Base-by-base conservation (phyloP, 1,140 invertebrate genomes). In the Potamilus streckersoni region DNA sequence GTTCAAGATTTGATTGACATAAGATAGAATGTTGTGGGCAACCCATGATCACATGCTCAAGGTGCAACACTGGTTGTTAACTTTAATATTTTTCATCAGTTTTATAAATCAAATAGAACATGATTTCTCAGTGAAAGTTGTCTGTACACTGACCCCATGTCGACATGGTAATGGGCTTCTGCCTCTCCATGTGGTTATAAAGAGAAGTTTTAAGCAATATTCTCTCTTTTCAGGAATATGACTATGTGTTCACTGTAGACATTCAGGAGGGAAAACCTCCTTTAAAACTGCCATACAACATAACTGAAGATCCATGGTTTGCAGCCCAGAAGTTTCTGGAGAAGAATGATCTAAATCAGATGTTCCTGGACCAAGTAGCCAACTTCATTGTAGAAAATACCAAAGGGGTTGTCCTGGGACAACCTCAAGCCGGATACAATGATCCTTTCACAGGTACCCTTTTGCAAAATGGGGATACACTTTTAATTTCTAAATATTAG, bases 181-280 rank as follows among this genome's bases (percentile, higher is more conserved):
- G 6, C 38, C 38, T 49, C 38, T 49, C 38, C 38, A 49, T 0
- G 38, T 49, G 38, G 38, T 49, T 49, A 8, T 23, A 23, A 23
- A 23, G 38, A 49, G 38, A 6, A 49, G 11, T 49, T 49, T 49
- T 49, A 49, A 8, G 38, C 4, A 49, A 49, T 6, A 60, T 70
- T 58, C 20, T 68, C 17, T 75, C 62, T 67, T 73, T 79, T 8
- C 86, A 95, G 92, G 94, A 96, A 84, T 98, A 98, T 88, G 97
- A 99, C 91, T 98, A 94, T 91, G 97, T 98, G 23, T 99, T 99
- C 88, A 94, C 93, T 79, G 96, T 99, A 8, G 96, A 98, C 82
- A 94, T 98, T 73, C 95, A 97, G 86, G 96, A 98, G 86, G 95
- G 94, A 2, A 93, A 93, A 65, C 94, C 95, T 3, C 93, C 96